Evolutionary conservation across 2,888 invertebrate genomes (phyloP).

Genomic region (Caenorhabditis imperialis): DNA sequence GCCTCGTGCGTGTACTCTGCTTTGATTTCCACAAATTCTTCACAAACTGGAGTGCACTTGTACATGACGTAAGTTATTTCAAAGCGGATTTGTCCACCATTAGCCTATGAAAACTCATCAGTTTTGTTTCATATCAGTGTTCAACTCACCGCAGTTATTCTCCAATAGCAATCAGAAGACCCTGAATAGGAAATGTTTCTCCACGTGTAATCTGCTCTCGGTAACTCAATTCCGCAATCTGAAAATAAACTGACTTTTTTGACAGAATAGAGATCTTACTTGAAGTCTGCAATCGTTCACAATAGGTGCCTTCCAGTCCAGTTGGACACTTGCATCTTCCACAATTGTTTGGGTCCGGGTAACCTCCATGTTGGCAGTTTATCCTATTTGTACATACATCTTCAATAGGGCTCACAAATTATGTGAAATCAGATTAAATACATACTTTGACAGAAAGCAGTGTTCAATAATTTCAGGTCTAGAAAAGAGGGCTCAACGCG

Average conservation of each 20-base stretch:
- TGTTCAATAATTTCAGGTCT: slow-evolving; percentile 64
- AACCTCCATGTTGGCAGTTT: slow-evolving; percentile 73
- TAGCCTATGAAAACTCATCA: slow-evolving; percentile 31
- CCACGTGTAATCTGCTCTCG: slow-evolving; percentile 52
- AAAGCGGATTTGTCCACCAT: slow-evolving; percentile 47
- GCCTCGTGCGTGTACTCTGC: slow-evolving; percentile 51
- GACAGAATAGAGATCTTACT: slow-evolving; percentile 19
- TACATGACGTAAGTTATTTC: slow-evolving; percentile 53
- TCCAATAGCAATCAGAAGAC: slow-evolving; percentile 64
- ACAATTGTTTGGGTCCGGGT: slow-evolving; percentile 76
- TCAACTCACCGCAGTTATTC: slow-evolving; percentile 52
- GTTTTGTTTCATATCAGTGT: not conserved
- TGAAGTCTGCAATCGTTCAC: slow-evolving; percentile 66
- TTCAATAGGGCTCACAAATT: slow-evolving; percentile 5
- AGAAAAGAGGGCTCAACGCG: slow-evolving; percentile 64
- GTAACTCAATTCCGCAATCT: slow-evolving; percentile 63
- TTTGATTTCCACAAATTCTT: slow-evolving; percentile 65
- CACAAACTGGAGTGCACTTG: slow-evolving; percentile 59
- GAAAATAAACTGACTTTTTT: not conserved
- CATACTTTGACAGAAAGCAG: slow-evolving; percentile 62
- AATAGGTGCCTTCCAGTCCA: slow-evolving; percentile 71
- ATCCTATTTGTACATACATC: slow-evolving; percentile 59
- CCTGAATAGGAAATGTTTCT: slow-evolving; percentile 62
- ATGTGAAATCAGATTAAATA: not conserved
- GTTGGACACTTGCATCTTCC: slow-evolving; percentile 72